These are phyloP conservation scores for Stenoptilia bipunctidactyla DNA, from an alignment of 2,888 invertebrate genomes.

Conservation along the genomic window DNA sequence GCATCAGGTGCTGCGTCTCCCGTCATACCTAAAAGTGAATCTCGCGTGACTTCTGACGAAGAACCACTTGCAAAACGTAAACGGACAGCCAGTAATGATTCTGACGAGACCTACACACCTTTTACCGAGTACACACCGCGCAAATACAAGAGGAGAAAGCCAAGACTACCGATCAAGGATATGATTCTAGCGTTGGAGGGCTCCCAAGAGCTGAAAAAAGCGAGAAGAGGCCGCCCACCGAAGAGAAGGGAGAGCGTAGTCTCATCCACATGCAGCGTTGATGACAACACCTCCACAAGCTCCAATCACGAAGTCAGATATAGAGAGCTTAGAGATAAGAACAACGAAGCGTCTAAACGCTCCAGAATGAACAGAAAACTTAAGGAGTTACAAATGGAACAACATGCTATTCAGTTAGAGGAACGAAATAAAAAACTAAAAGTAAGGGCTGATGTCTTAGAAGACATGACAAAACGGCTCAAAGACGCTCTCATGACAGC, in stretches of 20 bases:
- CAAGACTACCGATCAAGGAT: constrained; percentile 49
- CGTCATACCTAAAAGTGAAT: constrained; percentile 54
- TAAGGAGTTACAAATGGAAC: constrained; percentile 67
- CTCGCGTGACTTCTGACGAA: constrained; percentile 52
- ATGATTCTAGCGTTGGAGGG: constrained; percentile 53
- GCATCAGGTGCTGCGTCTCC: constrained; percentile 36
- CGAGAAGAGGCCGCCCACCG: constrained; percentile 67
- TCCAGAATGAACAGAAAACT: constrained; percentile 80
- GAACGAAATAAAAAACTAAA: constrained; percentile 74
- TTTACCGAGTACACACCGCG: constrained; percentile 35
- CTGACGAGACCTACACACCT: constrained; percentile 56
- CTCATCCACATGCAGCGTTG: constrained; percentile 53
- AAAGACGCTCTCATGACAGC: constrained; percentile 76
- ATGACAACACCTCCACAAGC: constrained; percentile 44
- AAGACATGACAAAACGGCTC: constrained; percentile 75
- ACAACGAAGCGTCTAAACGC: constrained; percentile 83
- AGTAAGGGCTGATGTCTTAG: constrained; percentile 76
- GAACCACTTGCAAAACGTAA: constrained; percentile 36
- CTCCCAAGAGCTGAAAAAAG: constrained; percentile 43
- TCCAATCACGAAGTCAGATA: constrained; percentile 69
- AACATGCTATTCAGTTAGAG: constrained; percentile 67
- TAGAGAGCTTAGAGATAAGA: constrained; percentile 79
- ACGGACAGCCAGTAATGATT: constrained; percentile 48
- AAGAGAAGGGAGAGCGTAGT: constrained; percentile 60
- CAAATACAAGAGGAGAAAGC: constrained; percentile 45